Base-by-base conservation (phyloP, 2,797 vertebrate species). In the Phoxinus dragarum region DNA sequence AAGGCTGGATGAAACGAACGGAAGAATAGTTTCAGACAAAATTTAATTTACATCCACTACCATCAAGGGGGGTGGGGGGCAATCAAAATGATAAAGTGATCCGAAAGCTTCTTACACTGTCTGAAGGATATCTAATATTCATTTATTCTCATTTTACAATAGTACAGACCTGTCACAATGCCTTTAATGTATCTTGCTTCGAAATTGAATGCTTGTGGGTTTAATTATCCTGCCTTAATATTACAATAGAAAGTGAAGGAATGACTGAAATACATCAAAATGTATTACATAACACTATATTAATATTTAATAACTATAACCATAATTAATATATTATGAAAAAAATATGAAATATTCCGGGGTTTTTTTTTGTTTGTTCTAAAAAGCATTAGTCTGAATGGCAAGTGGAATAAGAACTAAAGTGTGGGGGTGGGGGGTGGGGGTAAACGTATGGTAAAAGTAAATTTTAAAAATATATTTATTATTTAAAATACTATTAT, bases 1-100 rank as follows among this genome's bases (percentile, higher is more conserved):
- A 75, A 38, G 21, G 0, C 82, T 81, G 36, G 23, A 61, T 40
- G 87, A 89, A 38, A 16, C 16, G 31, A 47, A 85, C 3, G 74
- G 17, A 85, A 76, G 47, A 76, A 21, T 11, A 54, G 44, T 64
- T 27, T 36, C 31, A 75, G 38, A 0, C 27, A 36, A 66, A 84
- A 7, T 1, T 1, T 49, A 49, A 52, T 7, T 14, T 11, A 27
- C 1, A 56, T 71, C 14, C 21, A 49, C 11, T 31, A 16, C 34
- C 10, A 69, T 69, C 36, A 38, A 21, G 36, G 14, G 4, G 47
- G 12, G 27, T 27, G 27, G 27, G 27, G 27, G 27, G 27, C 2
- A 21, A 72, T 74, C 4, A 0, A 74, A 74, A 3, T 74, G 19
- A 54, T 23, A n/a, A 4, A n/a, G 23, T 76, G 23, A 69, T 27